These are phyloP conservation scores for Dasyornis broadbenti DNA, from an alignment of 2,113 vertebrate species.

Conservation along the genomic window DNA sequence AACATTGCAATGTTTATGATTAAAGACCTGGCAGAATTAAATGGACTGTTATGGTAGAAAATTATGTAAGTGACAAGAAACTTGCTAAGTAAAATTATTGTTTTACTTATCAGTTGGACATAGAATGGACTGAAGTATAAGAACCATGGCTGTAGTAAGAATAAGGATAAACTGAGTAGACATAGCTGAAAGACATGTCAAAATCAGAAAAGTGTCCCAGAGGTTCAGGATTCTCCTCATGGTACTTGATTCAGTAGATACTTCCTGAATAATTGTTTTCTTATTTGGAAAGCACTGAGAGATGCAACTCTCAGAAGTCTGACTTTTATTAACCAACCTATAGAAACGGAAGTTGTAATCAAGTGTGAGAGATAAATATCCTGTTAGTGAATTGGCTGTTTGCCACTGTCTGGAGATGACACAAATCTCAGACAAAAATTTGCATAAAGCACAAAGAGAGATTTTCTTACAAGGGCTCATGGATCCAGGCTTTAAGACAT, in stretches of 20 bases:
- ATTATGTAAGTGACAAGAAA: background rate
- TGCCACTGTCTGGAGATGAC: background rate
- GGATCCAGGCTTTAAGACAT: background rate
- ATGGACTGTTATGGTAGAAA: background rate
- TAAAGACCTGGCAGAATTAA: background rate
- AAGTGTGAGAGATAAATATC: background rate
- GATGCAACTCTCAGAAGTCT: background rate
- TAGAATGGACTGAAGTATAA: background rate
- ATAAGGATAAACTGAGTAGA: background rate
- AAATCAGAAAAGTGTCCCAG: background rate
- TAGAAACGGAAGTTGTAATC: background rate
- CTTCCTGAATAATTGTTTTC: background rate
- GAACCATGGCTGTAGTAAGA: background rate
- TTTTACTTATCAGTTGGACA: background rate
- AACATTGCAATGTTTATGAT: background rate
- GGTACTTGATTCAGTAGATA: background rate
- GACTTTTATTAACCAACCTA: background rate
- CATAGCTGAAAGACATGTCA: background rate
- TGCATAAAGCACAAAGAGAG: background rate
- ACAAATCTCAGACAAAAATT: background rate
- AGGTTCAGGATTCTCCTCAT: background rate
- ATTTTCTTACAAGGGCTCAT: background rate
- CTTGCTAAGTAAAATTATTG: background rate
- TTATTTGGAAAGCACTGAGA: background rate
- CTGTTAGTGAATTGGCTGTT: background rate